Percentiles rank a stretch among this genome's conserved stretches.
These are phyloP conservation scores for Casuarius casuarius DNA, from an alignment of 2,113 vertebrate genomes.

Conservation along the genomic window DNA sequence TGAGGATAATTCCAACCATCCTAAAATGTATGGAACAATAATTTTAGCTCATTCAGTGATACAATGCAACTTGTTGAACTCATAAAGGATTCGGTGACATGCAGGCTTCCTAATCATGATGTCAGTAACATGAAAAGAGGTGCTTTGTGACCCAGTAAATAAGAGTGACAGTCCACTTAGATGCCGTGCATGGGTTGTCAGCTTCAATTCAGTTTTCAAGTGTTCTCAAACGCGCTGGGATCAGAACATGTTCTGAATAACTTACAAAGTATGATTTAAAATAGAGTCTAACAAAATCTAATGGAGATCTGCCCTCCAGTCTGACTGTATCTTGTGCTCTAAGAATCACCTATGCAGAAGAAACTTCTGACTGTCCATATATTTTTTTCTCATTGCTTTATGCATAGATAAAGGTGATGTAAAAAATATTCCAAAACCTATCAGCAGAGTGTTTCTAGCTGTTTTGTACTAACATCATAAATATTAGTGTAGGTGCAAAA, in stretches of 20 bases:
- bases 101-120: slow-evolving; percentile 33
- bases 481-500: background rate
- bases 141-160: slow-evolving; percentile 39
- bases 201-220: slow-evolving; percentile 53
- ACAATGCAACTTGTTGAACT: background rate
- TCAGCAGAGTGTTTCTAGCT: background rate
- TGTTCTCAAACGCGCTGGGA: slow-evolving; percentile 45
- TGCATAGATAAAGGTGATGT: background rate
- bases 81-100: background rate
- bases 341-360: background rate
- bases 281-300: background rate
- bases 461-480: background rate
- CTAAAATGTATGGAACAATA: background rate
- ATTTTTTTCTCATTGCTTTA: background rate
- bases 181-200: slow-evolving; percentile 56
- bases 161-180: slow-evolving; percentile 62
- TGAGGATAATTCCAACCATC: background rate
- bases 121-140: slow-evolving; percentile 29
- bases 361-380: background rate
- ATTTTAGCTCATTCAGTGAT: background rate
- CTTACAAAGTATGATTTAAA: slow-evolving; percentile 9
- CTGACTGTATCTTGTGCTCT: background rate
- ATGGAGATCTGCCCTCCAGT: background rate
- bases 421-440: background rate
- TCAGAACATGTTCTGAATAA: slow-evolving; percentile 53